Base-by-base conservation (phyloP, 92 coral and sea anemone genomes). In the Paragorgia papillata region DNA sequence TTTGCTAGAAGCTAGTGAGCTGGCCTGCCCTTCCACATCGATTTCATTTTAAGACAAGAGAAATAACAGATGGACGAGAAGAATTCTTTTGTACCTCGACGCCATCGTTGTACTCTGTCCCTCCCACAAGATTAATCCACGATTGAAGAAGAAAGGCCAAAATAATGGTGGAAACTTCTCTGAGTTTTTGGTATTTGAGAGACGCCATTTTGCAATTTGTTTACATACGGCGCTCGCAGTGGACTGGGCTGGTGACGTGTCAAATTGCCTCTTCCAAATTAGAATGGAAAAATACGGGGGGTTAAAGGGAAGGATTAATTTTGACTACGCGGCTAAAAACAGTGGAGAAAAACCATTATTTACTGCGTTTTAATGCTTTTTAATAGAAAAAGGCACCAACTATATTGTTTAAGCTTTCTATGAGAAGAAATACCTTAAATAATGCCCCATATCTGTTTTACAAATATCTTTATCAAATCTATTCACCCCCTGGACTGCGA, bases 121-220 rank as follows among this genome's bases (percentile, higher is more conserved):
- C 90, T 8, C 75, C 34, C 2, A 84, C 62, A 61, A 49, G 59
- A 61, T 35, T 12, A 55, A 66, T 37, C 29, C 84, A 74, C 28
- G 60, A 61, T 14, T n/a, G n/a, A n/a, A 81, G 76, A 5, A 66
- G 37, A 44, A 80, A 57, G 7, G 83, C 10, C 27, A 54, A n/a
- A 26, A 53, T n/a, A 26, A 26, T 21, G 8, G 49, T 28, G 26
- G 18, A 51, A 53, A 51, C 21, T 19, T 37, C 14, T 41, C 57
- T 25, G 18, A 3, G 31, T 50, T 32, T 50, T 50, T 50, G 29
- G 46, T 2, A 8, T 31, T 63, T 26, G 33, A 28, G 20, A 29
- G 87, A 82, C 89, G 97, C 97, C 97, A 90, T 90, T 32, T 84
- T 88, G 58, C n/a, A n/a, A 2, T 43, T 18, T 1, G 51, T 18